Conservation (phyloP, 2,888 invertebrate species). For the Rugalucina vietnamica region DNA sequence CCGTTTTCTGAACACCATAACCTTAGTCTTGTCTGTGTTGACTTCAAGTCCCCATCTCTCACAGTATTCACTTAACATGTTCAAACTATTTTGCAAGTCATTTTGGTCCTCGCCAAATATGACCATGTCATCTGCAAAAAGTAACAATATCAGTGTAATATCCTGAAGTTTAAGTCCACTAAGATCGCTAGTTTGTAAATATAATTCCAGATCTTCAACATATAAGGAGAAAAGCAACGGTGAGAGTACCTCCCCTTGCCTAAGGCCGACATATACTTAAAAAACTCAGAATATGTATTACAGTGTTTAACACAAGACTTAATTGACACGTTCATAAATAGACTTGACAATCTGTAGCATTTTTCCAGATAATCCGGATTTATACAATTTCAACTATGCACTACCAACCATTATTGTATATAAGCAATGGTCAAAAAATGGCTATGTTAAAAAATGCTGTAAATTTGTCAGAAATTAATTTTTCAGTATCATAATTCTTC, state of each 20-base stretch:
- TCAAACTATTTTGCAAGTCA: too few relatives aligned
- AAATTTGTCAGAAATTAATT: too few relatives aligned
- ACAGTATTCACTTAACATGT: not conserved
- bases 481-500: too few relatives aligned
- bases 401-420: too few relatives aligned
- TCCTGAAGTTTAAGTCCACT: not conserved
- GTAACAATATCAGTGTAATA: not conserved
- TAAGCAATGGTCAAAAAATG: too few relatives aligned
- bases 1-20: not conserved
- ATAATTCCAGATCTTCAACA: not conserved
- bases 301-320: not conserved
- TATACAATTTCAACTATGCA: slow-evolving; percentile 33
- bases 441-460: too few relatives aligned
- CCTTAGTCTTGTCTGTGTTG: not conserved
- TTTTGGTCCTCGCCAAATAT: not conserved
- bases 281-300: not conserved
- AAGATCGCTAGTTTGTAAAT: not conserved
- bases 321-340: not conserved
- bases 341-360: slow-evolving; percentile 20
- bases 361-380: slow-evolving; percentile 39
- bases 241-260: not conserved
- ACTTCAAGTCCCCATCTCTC: not conserved
- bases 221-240: not conserved
- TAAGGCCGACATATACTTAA: too few relatives aligned
- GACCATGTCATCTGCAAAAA: not conserved